Evolutionary conservation across 2,797 vertebrate genomes (phyloP).

Genomic region (Sebastes trivittatus): DNA sequence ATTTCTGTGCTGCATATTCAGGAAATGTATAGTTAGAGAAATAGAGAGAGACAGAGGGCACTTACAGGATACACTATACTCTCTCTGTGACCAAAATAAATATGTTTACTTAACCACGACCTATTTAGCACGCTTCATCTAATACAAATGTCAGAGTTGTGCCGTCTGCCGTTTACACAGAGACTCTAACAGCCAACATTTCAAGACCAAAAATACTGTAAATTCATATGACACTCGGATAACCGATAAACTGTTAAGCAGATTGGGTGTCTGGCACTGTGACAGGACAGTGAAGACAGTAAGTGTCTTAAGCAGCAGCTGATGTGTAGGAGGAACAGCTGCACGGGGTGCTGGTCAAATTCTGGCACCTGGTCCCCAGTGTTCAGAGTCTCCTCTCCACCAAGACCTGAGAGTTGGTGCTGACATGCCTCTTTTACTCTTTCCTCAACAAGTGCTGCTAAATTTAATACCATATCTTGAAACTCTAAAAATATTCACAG

Average conservation of each 20-base stretch:
- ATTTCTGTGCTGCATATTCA: not conserved
- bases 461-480: conserved; percentile 78
- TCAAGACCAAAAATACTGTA: conserved; percentile 18
- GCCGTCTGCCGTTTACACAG: not conserved
- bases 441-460: conserved; percentile 72
- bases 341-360: conserved; percentile 50
- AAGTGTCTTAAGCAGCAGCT: conserved; percentile 64
- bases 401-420: conserved; percentile 39
- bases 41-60: not conserved
- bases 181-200: conserved; percentile 16
- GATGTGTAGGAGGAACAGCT: conserved; percentile 70
- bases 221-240: conserved; percentile 17
- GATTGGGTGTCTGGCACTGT: conserved; percentile 32
- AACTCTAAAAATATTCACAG: conserved; percentile 79
- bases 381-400: conserved; percentile 44
- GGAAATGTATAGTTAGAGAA: not conserved
- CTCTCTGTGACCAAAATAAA: conserved; percentile 45
- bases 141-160: conserved; percentile 5
- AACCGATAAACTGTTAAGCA: conserved; percentile 20
- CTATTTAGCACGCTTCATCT: conserved; percentile 11
- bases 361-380: conserved; percentile 49
- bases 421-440: conserved; percentile 60
- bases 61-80: not conserved
- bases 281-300: conserved; percentile 34
- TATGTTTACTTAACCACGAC: conserved; percentile 38